These are phyloP conservation scores for Aspidiotus rigidus DNA, from an alignment of 2,888 invertebrate genomes.

Conservation along the genomic window DNA sequence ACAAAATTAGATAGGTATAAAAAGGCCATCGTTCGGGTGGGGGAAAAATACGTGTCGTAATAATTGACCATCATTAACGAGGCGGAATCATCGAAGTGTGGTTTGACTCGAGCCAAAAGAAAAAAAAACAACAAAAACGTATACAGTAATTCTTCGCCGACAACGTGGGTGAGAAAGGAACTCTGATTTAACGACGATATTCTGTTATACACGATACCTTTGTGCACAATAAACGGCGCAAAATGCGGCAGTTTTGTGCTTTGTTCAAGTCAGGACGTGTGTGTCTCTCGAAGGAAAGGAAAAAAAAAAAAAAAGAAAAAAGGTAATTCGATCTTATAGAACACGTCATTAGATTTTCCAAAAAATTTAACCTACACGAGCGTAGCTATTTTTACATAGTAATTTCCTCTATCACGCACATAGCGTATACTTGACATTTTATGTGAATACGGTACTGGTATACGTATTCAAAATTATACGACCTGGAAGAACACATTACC, in stretches of 20 bases:
- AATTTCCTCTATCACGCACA: not conserved
- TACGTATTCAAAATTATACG: slow-evolving; percentile 3
- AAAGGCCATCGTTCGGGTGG: not conserved
- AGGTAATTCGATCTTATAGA: slow-evolving; percentile 4
- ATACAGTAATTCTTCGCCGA: too few relatives aligned
- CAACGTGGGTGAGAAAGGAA: too few relatives aligned
- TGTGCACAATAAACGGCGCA: too few relatives aligned
- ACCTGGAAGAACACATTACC: not conserved
- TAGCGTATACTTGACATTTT: too few relatives aligned
- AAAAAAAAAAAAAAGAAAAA: not conserved
- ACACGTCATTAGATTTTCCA: slow-evolving; percentile 2
- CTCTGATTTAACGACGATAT: too few relatives aligned
- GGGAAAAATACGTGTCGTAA: not conserved
- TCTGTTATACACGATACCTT: too few relatives aligned
- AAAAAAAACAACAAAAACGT: too few relatives aligned
- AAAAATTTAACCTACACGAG: slow-evolving; percentile 2
- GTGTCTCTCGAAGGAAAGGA: too few relatives aligned
- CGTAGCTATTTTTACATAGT: not conserved
- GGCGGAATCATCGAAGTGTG: not conserved
- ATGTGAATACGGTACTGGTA: too few relatives aligned
- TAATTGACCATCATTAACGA: slow-evolving; percentile 1
- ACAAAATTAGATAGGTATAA: too few relatives aligned
- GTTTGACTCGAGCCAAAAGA: not conserved
- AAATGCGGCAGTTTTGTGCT: too few relatives aligned
- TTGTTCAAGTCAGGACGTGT: too few relatives aligned